These are phyloP conservation scores for Coptodon rendalli DNA, from an alignment of 2,113 vertebrate genomes.

Conservation along the genomic window DNA sequence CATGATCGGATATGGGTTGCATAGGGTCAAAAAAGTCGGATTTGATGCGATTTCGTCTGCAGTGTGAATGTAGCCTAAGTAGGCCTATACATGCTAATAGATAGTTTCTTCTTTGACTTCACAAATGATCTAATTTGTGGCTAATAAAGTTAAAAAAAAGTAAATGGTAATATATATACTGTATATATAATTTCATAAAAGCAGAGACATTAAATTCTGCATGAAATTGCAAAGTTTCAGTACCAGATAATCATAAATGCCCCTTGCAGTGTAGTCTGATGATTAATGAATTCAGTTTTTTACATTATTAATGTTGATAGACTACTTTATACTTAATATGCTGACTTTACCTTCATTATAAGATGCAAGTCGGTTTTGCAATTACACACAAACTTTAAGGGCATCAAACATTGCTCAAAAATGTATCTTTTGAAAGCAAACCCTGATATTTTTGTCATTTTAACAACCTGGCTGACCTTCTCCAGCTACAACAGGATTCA, in stretches of 20 bases:
- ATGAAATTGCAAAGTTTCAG: neutral
- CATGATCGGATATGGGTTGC: neutral
- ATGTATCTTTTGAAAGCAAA: neutral
- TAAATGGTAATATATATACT: neutral
- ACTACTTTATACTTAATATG: neutral
- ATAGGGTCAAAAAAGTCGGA: neutral
- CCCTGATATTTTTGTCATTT: neutral
- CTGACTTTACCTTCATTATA: neutral
- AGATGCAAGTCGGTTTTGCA: neutral
- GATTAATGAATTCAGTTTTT: neutral
- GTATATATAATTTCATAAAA: neutral
- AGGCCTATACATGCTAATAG: neutral
- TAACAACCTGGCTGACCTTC: neutral
- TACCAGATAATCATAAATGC: neutral
- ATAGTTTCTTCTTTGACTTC: neutral
- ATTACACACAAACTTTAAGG: neutral
- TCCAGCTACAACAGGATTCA: neutral
- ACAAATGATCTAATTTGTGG: neutral
- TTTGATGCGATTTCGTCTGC: neutral
- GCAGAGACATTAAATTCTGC: neutral
- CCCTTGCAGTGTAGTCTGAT: neutral
- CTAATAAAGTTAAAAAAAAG: neutral
- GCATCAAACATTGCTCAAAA: neutral
- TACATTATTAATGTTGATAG: neutral
- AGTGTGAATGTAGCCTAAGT: neutral